Conservation (phyloP, 2,797 vertebrate genomes). For the Phylloscopus collybita region DNA sequence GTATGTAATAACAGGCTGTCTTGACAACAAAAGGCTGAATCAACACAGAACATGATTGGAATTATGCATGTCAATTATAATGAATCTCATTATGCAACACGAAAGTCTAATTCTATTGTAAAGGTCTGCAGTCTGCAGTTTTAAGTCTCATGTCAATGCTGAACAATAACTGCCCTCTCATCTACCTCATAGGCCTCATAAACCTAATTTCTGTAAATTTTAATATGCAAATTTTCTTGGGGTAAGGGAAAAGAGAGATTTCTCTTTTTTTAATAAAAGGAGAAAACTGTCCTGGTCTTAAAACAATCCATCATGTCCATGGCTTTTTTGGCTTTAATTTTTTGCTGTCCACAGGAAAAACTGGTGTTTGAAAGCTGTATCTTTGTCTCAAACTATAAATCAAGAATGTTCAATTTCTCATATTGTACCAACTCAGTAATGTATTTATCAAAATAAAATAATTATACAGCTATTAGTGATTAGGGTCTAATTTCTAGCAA, state of each 20-base stretch:
- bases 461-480: neutral
- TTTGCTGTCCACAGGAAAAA: neutral
- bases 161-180: constrained; percentile 57
- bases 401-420: neutral
- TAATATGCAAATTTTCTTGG: constrained; percentile 33
- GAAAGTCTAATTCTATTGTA: constrained; percentile 56
- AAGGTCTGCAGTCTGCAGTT: constrained; percentile 49
- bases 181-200: constrained; percentile 20
- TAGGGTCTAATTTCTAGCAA: neutral
- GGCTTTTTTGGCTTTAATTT: neutral
- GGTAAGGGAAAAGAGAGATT: neutral
- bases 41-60: constrained; percentile 53
- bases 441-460: neutral
- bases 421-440: neutral
- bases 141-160: constrained; percentile 56
- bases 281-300: neutral
- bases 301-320: neutral
- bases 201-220: constrained; percentile 30
- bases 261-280: neutral
- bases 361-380: neutral
- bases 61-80: constrained; percentile 74
- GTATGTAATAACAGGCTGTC: constrained; percentile 64
- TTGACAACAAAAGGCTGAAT: constrained; percentile 66
- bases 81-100: constrained; percentile 67
- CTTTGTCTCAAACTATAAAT: neutral